Evolutionary conservation across 2,888 invertebrate genomes (phyloP), one percentile per base, ranked within the genome.

Genomic region (Tetragonula carbonaria): DNA sequence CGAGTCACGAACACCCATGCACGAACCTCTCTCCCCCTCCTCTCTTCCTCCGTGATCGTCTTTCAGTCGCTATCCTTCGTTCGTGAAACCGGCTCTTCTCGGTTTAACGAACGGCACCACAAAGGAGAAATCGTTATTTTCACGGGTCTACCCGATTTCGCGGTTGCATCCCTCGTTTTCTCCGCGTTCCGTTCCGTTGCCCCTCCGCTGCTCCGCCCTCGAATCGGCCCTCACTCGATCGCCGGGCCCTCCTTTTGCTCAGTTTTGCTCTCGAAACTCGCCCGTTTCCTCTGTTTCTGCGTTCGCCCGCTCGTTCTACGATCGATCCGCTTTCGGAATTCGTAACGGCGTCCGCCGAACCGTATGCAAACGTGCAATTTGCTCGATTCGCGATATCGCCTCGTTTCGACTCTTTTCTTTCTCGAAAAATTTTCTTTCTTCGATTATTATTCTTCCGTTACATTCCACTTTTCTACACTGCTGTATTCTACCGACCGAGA

Each of bases 61-160:
- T 6, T 51, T 62, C 14, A 14, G 18, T 13, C 2, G 2, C 18
- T 18, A n/a, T 55, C 57, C 14, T 28, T 8, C 11, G 50, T 59
- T 78, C 76, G 83, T 84, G 82, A 87, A 87, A 87, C 75, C 88
- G 83, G 79, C 86, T 86, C 84, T 84, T 84, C 84, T 86, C 88
- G 88, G 84, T 87, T 91, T 90, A 90, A 87, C 86, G 87, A 90
- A 88, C 88, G 86, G 86, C 89, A 83, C 76, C 87, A 88, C 91
- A 91, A 93, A 92, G 86, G 90, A 91, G 91, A 92, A 92, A 93
- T 92, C 90, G 92, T 93, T 93, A 93, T 92, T 93, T 93, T 93
- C 93, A 93, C 92, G 93, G 92, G 86, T 91, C 84, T 80, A 77
- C 63, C 90, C 88, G 91, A 94, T 93, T 93, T 93, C 91, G 92